These are phyloP conservation scores for Thera britannica DNA, from an alignment of 2,888 invertebrate species.

Conservation along the genomic window DNA sequence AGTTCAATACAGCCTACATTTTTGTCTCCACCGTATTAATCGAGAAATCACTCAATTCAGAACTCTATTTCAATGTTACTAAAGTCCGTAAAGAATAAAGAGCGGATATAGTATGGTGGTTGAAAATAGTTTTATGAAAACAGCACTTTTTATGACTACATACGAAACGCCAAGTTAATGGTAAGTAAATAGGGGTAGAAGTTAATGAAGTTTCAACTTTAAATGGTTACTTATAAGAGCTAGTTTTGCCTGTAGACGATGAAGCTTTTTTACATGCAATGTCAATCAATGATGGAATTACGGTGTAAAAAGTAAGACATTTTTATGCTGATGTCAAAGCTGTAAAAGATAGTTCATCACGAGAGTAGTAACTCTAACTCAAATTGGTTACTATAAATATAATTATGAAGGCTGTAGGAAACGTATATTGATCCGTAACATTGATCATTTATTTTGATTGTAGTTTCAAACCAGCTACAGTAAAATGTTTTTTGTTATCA, in stretches of 20 bases:
- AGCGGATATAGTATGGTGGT: constrained; percentile 26
- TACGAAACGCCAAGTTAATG: constrained; percentile 58
- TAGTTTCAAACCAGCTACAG: no score
- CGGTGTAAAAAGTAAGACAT: constrained; percentile 48
- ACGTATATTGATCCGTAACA: background rate
- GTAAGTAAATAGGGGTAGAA: constrained; percentile 43
- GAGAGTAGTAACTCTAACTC: constrained; percentile 24
- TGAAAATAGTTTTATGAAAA: constrained; percentile 66
- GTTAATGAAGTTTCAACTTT: constrained; percentile 36
- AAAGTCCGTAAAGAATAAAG: constrained; percentile 7
- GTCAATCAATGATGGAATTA: constrained; percentile 45
- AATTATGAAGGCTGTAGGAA: constrained; percentile 1
- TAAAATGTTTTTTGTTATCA: no score
- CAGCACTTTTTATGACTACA: constrained; percentile 60
- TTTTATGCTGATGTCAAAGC: constrained; percentile 52
- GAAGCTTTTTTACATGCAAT: constrained; percentile 42
- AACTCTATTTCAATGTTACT: constrained; percentile 18
- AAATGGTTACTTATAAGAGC: background rate
- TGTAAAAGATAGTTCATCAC: constrained; percentile 39
- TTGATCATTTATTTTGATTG: background rate
- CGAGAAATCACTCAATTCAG: constrained; percentile 16
- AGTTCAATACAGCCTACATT: constrained; percentile 42
- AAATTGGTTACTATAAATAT: constrained; percentile 16
- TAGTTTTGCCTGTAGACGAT: constrained; percentile 7
- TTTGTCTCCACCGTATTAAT: constrained; percentile 5